These are phyloP conservation scores for Anableps anableps DNA, from an alignment of 2,797 vertebrate species.

Conservation along the genomic window DNA sequence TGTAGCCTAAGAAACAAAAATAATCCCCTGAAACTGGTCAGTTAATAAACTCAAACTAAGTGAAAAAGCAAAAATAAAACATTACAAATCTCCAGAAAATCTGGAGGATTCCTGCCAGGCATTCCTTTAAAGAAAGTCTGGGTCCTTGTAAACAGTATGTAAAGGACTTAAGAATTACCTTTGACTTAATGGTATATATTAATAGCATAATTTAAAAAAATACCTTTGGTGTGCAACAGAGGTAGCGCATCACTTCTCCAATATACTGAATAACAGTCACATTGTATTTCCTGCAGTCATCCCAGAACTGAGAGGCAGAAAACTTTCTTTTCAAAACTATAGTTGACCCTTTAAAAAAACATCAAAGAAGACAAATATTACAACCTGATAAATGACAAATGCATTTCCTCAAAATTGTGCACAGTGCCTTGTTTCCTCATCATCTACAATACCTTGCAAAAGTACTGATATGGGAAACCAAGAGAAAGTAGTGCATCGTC, in stretches of 20 bases:
- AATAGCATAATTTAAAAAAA: background rate
- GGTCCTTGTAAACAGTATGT: background rate
- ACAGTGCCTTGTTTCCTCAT: too few relatives aligned
- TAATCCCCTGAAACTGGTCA: background rate
- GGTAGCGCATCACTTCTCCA: constrained; percentile 90
- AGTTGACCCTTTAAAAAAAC: constrained; percentile 74
- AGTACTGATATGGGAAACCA: too few relatives aligned
- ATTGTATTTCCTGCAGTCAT: constrained; percentile 88
- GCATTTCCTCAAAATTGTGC: background rate
- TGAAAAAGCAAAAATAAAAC: background rate
- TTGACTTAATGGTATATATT: background rate
- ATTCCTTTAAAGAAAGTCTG: background rate
- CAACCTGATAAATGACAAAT: background rate
- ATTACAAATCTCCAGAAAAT: background rate
- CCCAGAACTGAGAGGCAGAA: constrained; percentile 91
- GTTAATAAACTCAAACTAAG: background rate
- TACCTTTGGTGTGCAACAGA: constrained; percentile 86
- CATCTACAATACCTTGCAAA: too few relatives aligned
- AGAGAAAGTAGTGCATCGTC: too few relatives aligned
- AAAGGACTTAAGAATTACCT: background rate
- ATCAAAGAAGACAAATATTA: constrained; percentile 33
- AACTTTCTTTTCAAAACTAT: constrained; percentile 86
- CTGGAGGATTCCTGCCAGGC: background rate
- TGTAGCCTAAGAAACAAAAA: background rate
- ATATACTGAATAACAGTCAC: constrained; percentile 91